These are phyloP conservation scores for Gephyroberyx darwinii DNA, from an alignment of 2,797 vertebrate genomes.

Conservation along the genomic window DNA sequence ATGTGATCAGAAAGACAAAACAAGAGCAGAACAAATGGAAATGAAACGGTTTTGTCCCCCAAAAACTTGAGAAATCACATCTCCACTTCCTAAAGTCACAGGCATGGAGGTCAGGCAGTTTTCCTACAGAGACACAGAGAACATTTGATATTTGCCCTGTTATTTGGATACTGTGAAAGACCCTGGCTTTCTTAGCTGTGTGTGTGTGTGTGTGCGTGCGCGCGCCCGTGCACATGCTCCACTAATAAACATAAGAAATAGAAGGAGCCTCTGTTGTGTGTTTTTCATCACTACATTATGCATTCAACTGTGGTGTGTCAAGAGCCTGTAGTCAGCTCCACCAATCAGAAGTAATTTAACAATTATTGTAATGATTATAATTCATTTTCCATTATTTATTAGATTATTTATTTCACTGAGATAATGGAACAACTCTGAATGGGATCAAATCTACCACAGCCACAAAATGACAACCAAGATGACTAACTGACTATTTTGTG, in stretches of 20 bases:
- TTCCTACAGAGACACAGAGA: background rate
- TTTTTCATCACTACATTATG: no score
- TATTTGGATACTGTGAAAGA: background rate
- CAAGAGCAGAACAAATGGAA: background rate
- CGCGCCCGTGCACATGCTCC: conserved; percentile 1
- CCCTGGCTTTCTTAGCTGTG: background rate
- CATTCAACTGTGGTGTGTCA: no score
- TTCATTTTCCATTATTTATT: no score
- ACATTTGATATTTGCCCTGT: background rate
- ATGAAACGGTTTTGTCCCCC: background rate
- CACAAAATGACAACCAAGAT: no score
- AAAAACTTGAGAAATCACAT: background rate
- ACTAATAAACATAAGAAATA: background rate
- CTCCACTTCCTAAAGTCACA: background rate
- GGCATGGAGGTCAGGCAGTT: background rate
- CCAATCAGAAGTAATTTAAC: no score
- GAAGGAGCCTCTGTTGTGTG: background rate
- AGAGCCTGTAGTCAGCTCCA: no score
- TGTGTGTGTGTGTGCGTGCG: conserved; percentile 9
- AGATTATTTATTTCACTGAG: no score
- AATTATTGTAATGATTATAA: no score
- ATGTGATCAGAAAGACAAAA: no score
- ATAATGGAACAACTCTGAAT: no score
- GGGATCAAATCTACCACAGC: no score
- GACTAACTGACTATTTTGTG: background rate